A percentile compares a stretch with the other conserved stretches of the same genome.
Evolutionary conservation across 2,797 vertebrate species (phyloP).

Genomic region (Ctenosaura bakeri): DNA sequence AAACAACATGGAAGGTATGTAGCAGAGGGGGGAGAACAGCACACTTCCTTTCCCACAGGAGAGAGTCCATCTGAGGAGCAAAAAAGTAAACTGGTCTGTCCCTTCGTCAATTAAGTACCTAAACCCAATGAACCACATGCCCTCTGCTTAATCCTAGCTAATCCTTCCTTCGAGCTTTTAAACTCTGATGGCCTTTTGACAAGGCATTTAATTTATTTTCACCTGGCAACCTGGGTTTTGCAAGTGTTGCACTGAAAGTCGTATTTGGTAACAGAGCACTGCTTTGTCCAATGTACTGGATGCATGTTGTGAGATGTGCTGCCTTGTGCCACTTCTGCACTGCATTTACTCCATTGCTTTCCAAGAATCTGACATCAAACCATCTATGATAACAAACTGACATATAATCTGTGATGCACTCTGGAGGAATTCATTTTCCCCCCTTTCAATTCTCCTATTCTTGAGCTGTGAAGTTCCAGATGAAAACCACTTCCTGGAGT

Average conservation of each 20-base stretch:
- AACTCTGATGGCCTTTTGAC: not conserved
- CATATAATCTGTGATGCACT: too few relatives aligned
- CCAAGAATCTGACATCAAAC: too few relatives aligned
- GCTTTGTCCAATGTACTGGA: too few relatives aligned
- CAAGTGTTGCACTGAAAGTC: not conserved
- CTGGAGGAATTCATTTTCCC: not conserved
- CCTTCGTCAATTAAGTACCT: not conserved
- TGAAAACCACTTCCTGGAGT: not conserved
- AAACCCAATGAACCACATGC: not conserved
- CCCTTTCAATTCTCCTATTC: not conserved
- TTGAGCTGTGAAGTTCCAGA: not conserved
- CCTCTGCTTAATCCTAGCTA: slow-evolving; percentile 6
- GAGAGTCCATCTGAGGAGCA: not conserved
- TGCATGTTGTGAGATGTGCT: too few relatives aligned
- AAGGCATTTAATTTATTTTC: not conserved
- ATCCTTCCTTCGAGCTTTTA: not conserved
- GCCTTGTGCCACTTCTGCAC: not conserved
- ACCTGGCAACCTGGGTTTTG: not conserved
- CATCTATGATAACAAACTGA: not conserved
- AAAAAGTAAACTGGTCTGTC: not conserved
- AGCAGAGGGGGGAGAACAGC: not conserved
- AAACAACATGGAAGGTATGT: not conserved
- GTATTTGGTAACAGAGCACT: not conserved
- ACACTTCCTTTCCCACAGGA: too few relatives aligned
- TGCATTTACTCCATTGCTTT: not conserved